Percentiles rank a stretch among this genome's conserved stretches.
phyloP scores from a whole-genome alignment of 2,797 vertebrate genomes.

The Acridotheres tristis region DNA sequence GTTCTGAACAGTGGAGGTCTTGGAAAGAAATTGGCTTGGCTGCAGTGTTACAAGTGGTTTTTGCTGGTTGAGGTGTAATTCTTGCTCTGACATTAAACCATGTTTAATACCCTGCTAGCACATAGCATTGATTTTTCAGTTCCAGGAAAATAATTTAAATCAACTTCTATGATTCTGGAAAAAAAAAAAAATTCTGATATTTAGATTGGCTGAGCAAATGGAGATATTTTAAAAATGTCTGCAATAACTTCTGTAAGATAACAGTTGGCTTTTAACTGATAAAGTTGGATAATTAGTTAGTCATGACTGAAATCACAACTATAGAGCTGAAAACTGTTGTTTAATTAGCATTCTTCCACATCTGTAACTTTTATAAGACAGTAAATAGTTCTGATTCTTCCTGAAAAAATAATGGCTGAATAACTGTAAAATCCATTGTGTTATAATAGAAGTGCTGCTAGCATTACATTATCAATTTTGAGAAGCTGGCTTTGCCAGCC shows the following conservation, averaged over 20 bases:
- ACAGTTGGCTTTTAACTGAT: constrained; percentile 15
- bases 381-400: neutral
- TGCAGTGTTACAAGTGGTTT: neutral
- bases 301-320: neutral
- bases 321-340: neutral
- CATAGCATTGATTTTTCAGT: neutral
- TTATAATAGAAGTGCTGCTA: neutral
- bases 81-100: neutral
- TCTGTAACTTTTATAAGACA: neutral
- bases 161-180: neutral
- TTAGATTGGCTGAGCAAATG: constrained; percentile 13
- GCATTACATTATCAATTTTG: neutral
- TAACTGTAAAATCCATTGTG: neutral
- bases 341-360: neutral
- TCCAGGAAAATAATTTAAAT: neutral
- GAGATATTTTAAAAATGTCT: constrained; percentile 8
- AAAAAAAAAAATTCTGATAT: neutral
- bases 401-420: neutral
- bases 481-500: neutral
- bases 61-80: neutral
- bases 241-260: constrained; percentile 5
- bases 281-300: neutral
- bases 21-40: neutral
- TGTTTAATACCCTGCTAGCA: neutral
- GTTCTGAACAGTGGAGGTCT: neutral